Base-by-base conservation (phyloP, 2,797 vertebrate genomes). In the Ptychadena robeensis region DNA sequence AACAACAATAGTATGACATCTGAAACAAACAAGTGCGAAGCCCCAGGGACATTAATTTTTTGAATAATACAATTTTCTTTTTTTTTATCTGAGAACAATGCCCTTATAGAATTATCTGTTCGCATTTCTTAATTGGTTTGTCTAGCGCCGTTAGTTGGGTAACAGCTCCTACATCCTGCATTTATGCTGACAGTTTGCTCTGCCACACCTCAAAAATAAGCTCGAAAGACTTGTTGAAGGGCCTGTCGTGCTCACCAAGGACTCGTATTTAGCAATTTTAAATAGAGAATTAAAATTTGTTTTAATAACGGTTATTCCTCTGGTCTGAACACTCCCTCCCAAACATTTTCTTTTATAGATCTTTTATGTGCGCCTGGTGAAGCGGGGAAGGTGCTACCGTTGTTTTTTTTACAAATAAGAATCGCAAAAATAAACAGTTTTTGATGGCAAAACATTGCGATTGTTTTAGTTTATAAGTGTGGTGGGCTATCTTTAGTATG, bases 221-320 rank as follows among this genome's bases (percentile, higher is more conserved):
- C 61, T 66, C 28, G 34, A 73, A 83, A 79, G 69, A 38, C 69
- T 73, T 78, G 75, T 79, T 79, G 75, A 72, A 79, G 25, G 69
- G 59, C 61, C 70, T 34, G 61, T 61, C 57, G 27, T 73, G 82
- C 78, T 83, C 82, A 83, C 82, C 61, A 73, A 84, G 76, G 82
- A 79, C 76, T 67, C 70, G 25, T 73, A 53, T 69, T 83, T 83
- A 83, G 82, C 82, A 84, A 84, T 73, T 84, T n/a, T 84, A 84
- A 79, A 79, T 79, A 68, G 40, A 83, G 76, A 80, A 79, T 79
- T 68, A 84, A 83, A 84, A 84, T 79, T 76, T 78, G 69, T 83
- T 83, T 79, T 83, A 83, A 83, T 83, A 44, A 69, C 79, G 70
- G 69, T 73, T 84, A 79, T 84, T 79, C 82, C 76, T 84, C 76